Conservation (phyloP, 2,113 vertebrate genomes). For the Triplophysa siluroides region DNA sequence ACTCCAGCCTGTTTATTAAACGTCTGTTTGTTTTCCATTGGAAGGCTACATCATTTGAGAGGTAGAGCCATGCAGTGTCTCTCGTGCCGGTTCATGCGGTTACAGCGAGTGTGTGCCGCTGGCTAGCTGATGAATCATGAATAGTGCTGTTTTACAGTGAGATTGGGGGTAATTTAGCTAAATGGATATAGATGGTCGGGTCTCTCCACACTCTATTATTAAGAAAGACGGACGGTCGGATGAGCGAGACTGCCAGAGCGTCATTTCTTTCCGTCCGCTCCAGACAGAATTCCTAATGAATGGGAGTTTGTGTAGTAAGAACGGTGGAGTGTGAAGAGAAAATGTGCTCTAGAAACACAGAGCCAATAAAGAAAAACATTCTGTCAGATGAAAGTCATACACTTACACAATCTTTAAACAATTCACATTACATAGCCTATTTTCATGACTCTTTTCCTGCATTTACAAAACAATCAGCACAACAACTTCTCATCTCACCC, state of each 20-base stretch:
- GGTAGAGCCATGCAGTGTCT: neutral
- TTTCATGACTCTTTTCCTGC: no score
- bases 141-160: conserved; percentile 42
- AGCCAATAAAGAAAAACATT: neutral
- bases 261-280: neutral
- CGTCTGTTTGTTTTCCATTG: neutral
- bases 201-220: conserved; percentile 51
- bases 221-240: conserved; percentile 48
- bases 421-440: no score
- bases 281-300: conserved; percentile 18
- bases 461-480: no score
- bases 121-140: conserved; percentile 45
- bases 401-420: no score
- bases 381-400: neutral
- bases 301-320: neutral
- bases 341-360: conserved; percentile 2
- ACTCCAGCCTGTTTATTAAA: neutral
- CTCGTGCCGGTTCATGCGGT: neutral
- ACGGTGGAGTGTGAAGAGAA: neutral
- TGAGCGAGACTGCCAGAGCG: conserved; percentile 34
- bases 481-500: no score
- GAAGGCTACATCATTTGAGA: neutral
- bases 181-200: conserved; percentile 53
- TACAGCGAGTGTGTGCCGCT: conserved; percentile 15
- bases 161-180: conserved; percentile 46